These are phyloP conservation scores for Silurus aristotelis DNA, from an alignment of 2,797 vertebrate species.

Conservation along the genomic window DNA sequence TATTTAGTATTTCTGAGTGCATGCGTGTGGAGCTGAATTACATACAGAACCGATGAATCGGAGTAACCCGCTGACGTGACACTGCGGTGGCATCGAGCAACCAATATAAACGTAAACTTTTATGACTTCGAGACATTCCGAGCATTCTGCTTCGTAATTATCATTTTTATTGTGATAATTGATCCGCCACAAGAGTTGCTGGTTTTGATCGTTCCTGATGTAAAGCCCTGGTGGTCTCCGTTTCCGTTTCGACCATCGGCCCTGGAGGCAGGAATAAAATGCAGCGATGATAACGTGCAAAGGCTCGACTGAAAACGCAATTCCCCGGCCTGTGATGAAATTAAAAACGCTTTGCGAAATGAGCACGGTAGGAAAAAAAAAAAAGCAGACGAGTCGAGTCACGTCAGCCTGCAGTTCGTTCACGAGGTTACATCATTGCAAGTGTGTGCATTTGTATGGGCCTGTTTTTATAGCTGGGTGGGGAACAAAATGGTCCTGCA, in stretches of 20 bases:
- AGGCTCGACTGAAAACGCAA: background rate
- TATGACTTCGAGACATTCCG: slow-evolving; percentile 27
- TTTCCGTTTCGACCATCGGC: background rate
- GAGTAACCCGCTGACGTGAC: background rate
- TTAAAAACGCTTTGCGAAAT: slow-evolving; percentile 16
- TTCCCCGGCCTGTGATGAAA: background rate
- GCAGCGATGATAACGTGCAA: background rate
- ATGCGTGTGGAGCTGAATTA: background rate
- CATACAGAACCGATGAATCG: slow-evolving; percentile 16
- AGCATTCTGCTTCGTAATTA: background rate
- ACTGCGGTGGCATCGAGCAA: slow-evolving; percentile 8
- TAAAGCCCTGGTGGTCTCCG: background rate
- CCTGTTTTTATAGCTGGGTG: background rate
- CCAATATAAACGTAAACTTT: slow-evolving; percentile 18
- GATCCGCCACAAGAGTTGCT: slow-evolving; percentile 16
- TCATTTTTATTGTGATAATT: slow-evolving; percentile 21
- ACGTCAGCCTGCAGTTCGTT: slow-evolving; percentile 2
- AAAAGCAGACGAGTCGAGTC: background rate
- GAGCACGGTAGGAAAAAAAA: background rate
- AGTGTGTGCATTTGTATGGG: background rate
- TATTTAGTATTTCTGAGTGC: background rate
- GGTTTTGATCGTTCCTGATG: slow-evolving; percentile 8
- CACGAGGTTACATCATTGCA: background rate
- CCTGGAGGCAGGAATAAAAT: background rate
- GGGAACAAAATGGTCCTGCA: background rate